Base-by-base conservation (phyloP, 2,888 invertebrate species). In the Papilio protenor region DNA sequence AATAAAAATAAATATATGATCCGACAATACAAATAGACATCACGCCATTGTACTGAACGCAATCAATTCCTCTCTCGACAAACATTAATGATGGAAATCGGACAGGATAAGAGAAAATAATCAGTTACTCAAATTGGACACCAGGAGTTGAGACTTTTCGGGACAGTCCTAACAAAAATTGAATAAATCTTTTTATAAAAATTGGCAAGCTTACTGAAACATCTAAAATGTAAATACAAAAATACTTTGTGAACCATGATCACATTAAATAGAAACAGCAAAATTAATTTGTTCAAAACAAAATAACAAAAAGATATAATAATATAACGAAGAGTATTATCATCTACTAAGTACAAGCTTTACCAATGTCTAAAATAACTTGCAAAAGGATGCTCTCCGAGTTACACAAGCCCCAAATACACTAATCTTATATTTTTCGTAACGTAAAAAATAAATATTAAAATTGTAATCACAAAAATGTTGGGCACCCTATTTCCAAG, bases 41-140 rank as follows among this genome's bases (percentile, higher is more conserved):
- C 23, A 52, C 45, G 16, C n/a, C 40, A 40, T 61, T 61, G 33
- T 52, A 71, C 5, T 70, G 52, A 49, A 59, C 71, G 75, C 74
- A 61, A 74, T 75, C 74, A 75, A 75, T 78, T 75, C 61, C 90
- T 86, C 85, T 83, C 85, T 40, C 23, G 77, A 84, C 90, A 91
- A 90, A 91, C 91, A 91, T 88, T 92, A 91, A 91, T 91, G 91
- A 91, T 88, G 85, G 89, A 85, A 88, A 89, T 87, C 86, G 83
- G 84, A 87, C 84, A 81, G 86, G 89, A 90, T 87, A 88, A 86
- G 87, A 86, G 83, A 85, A 87, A 87, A 87, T 87, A 84, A 87
- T 88, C 88, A 84, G 84, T 85, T 85, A 80, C 80, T 4, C n/a
- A 12, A 40, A 11, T 12, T n/a, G 70, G 33, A 23, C 1, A 21